A percentile compares a stretch with the other conserved stretches of the same genome.
phyloP scores from a whole-genome alignment of 2,888 invertebrate genomes.

The Gastrophysa polygoni region DNA sequence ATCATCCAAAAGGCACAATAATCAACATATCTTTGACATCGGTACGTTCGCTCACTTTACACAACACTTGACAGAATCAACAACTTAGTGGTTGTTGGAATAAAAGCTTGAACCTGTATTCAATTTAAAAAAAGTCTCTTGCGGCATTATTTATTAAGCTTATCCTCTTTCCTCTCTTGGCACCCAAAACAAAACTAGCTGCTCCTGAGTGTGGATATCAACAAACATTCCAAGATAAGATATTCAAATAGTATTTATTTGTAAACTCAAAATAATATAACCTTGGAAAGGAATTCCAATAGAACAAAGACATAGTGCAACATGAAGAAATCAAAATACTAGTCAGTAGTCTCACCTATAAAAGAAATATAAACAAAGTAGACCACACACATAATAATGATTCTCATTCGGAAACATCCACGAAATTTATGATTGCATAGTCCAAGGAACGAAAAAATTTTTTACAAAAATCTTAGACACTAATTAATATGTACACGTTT shows the following conservation, averaged over 20 bases:
- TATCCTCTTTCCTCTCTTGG: too few species aligned
- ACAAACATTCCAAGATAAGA: too few species aligned
- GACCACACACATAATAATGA: conserved; percentile 7
- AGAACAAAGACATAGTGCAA: conserved; percentile 36
- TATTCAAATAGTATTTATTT: conserved; percentile 24
- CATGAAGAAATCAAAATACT: conserved; percentile 26
- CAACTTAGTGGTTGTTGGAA: too few species aligned
- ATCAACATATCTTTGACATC: too few species aligned
- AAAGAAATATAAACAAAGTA: conserved; percentile 35
- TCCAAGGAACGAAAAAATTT: conserved; percentile 21
- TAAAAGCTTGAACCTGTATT: too few species aligned
- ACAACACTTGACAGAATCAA: too few species aligned
- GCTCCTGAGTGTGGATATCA: too few species aligned
- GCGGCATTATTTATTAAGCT: too few species aligned
- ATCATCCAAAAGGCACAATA: too few species aligned
- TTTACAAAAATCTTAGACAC: conserved; percentile 33
- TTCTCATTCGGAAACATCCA: not conserved
- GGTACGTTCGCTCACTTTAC: too few species aligned
- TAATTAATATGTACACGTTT: conserved; percentile 30
- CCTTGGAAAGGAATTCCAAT: conserved; percentile 29
- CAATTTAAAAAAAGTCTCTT: too few species aligned
- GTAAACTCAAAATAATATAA: conserved; percentile 19
- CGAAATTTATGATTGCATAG: conserved; percentile 9
- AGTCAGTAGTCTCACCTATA: conserved; percentile 24
- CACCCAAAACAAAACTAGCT: too few species aligned